These are phyloP conservation scores for Pogonus chalceus DNA, from an alignment of 1,140 invertebrate genomes.

Conservation along the genomic window DNA sequence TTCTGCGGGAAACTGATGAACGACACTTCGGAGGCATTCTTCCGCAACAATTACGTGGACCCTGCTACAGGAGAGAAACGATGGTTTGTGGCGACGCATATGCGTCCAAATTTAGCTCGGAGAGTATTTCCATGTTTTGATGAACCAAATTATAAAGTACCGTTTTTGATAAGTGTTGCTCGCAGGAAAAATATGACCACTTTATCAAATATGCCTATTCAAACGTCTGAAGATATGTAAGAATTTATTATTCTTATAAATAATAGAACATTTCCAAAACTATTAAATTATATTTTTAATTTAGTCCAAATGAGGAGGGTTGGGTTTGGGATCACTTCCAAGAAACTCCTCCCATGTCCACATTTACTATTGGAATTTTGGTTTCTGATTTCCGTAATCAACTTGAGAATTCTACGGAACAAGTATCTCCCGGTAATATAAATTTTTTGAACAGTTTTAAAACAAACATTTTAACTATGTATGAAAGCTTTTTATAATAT, in stretches of 20 bases:
- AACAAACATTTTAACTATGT: not conserved
- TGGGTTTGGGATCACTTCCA: constrained; percentile 59
- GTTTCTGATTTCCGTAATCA: constrained; percentile 60
- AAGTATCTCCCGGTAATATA: not conserved
- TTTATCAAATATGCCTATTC: constrained; percentile 52
- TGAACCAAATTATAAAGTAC: constrained; percentile 73
- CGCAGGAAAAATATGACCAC: constrained; percentile 48
- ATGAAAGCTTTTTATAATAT: not conserved
- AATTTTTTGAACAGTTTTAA: not conserved
- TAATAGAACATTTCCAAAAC: not conserved
- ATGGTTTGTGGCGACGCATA: constrained; percentile 56
- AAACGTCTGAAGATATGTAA: constrained; percentile 49
- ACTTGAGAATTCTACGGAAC: constrained; percentile 28
- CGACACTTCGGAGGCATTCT: constrained; percentile 46
- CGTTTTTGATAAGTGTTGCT: constrained; percentile 53
- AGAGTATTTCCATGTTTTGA: constrained; percentile 89
- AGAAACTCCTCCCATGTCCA: constrained; percentile 68
- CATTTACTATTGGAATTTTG: constrained; percentile 73
- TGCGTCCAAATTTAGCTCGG: constrained; percentile 73
- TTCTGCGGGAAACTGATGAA: constrained; percentile 49
- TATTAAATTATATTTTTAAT: not conserved
- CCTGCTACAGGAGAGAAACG: constrained; percentile 37
- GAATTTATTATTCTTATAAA: constrained; percentile 23
- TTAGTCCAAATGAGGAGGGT: constrained; percentile 29
- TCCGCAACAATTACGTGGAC: constrained; percentile 47